A percentile compares a stretch with the other conserved stretches of the same genome.
phyloP scores from a whole-genome alignment of 2,797 vertebrate genomes.

The Eurystomus glaucurus region DNA sequence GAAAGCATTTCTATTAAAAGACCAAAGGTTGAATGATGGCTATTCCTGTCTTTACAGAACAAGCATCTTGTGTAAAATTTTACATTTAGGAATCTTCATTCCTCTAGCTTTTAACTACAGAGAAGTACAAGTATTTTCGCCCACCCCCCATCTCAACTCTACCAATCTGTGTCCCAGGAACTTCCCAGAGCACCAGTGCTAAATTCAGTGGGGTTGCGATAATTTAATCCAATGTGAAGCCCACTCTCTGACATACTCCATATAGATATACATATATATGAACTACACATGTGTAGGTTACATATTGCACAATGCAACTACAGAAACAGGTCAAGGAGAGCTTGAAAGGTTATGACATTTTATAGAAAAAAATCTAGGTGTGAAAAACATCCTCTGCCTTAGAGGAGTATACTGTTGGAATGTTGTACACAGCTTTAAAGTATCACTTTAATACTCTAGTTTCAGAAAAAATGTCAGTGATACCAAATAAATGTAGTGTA shows the following conservation, averaged over 20 bases:
- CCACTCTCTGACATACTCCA: neutral
- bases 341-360: neutral
- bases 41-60: neutral
- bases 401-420: neutral
- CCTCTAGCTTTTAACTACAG: neutral
- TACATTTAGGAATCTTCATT: neutral
- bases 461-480: rapidly evolving
- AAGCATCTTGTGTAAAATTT: neutral
- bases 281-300: no score
- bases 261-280: neutral
- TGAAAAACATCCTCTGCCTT: neutral
- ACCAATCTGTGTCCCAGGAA: neutral
- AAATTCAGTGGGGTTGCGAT: neutral
- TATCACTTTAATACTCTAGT: neutral
- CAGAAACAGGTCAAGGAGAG: neutral
- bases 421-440: neutral
- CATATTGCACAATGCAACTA: neutral
- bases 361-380: neutral
- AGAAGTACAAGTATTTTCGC: neutral
- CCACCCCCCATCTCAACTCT: neutral
- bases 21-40: neutral
- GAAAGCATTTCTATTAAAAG: neutral
- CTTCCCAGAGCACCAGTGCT: neutral
- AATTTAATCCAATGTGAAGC: neutral
- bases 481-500: neutral